Evolutionary conservation across 2,888 invertebrate species (phyloP).

Genomic region (Tachina grossa): DNA sequence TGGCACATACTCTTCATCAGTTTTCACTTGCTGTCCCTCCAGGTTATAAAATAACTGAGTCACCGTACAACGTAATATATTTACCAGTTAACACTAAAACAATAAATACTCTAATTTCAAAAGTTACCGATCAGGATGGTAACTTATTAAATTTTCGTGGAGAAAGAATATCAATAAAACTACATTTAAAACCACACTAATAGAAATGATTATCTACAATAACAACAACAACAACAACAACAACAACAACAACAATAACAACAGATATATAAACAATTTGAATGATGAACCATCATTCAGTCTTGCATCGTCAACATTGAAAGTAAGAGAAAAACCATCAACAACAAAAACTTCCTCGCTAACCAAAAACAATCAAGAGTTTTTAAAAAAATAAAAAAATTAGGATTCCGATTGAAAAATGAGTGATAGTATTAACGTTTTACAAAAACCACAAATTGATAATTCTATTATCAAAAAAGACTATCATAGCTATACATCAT

Average conservation of each 20-base stretch:
- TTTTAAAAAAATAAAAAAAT: slow-evolving; percentile 29
- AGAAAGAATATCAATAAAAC: slow-evolving; percentile 63
- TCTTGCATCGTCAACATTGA: not conserved
- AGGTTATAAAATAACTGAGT: slow-evolving; percentile 79
- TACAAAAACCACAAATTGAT: slow-evolving; percentile 67
- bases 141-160: slow-evolving; percentile 73
- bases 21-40: slow-evolving; percentile 71
- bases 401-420: not conserved
- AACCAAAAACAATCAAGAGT: slow-evolving; percentile 54
- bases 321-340: not conserved
- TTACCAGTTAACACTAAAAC: slow-evolving; percentile 74
- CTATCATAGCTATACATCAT: slow-evolving; percentile 75
- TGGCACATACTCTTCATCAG: slow-evolving; percentile 73
- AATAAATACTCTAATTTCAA: slow-evolving; percentile 75
- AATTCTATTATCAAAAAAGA: slow-evolving; percentile 73
- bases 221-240: slow-evolving; percentile 67
- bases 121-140: slow-evolving; percentile 50
- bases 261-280: slow-evolving; percentile 14
- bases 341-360: slow-evolving; percentile 9
- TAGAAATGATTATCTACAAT: slow-evolving; percentile 66
- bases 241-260: not conserved
- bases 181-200: slow-evolving; percentile 73
- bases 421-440: slow-evolving; percentile 65
- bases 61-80: slow-evolving; percentile 77
- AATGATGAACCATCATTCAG: not conserved